phyloP scores from a whole-genome alignment of 2,797 vertebrate genomes.

The Rhyacichthys aspro region DNA sequence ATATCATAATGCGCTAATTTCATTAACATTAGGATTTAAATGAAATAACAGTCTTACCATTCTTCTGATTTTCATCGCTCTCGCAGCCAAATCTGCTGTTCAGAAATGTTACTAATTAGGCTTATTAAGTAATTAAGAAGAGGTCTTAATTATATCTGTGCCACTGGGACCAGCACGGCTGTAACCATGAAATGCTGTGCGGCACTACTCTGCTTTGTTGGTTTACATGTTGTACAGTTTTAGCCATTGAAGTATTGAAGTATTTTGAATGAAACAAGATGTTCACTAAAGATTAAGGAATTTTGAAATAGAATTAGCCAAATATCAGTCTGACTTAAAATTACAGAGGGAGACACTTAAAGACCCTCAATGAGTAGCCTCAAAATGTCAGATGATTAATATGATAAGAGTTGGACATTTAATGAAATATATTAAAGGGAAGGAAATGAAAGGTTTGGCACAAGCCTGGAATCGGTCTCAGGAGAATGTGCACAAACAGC shows the following conservation, averaged over 20 bases:
- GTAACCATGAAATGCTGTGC: conserved; percentile 68
- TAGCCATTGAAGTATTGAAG: conserved; percentile 46
- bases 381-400: conserved; percentile 78
- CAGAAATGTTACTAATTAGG: conserved; percentile 79
- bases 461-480: conserved; percentile 57
- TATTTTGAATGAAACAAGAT: conserved; percentile 27
- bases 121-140: conserved; percentile 84
- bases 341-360: conserved; percentile 57
- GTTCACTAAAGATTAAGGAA: background rate
- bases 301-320: conserved; percentile 56
- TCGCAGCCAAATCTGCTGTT: conserved; percentile 70
- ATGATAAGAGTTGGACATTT: conserved; percentile 77
- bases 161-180: conserved; percentile 75
- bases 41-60: conserved; percentile 74
- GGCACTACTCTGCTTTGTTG: conserved; percentile 50
- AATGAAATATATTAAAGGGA: conserved; percentile 75
- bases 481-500: conserved; percentile 65
- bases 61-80: conserved; percentile 71
- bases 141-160: conserved; percentile 82
- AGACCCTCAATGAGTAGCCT: conserved; percentile 48
- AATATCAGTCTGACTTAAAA: conserved; percentile 61
- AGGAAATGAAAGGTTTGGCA: conserved; percentile 78
- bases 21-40: conserved; percentile 75
- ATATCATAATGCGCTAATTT: conserved; percentile 72
- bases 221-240: conserved; percentile 51